Conservation (phyloP, 2,888 invertebrate genomes). For the Pristionchus fissidentatus region DNA sequence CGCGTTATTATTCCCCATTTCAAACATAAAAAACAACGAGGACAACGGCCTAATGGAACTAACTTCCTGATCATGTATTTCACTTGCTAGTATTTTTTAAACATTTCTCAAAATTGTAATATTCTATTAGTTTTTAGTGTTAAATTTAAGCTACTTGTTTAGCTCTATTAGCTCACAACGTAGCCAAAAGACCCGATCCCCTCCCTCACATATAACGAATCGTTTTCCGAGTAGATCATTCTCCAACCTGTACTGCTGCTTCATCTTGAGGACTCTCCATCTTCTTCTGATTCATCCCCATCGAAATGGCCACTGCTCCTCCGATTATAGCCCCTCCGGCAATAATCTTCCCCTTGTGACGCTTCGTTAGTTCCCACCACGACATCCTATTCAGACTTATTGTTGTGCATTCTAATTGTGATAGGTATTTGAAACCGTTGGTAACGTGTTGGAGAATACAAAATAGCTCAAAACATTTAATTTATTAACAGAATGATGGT, state of each 20-base stretch:
- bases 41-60: too few species aligned
- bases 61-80: too few species aligned
- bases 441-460: neutral
- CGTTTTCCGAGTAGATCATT: neutral
- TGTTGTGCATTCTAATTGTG: too few species aligned
- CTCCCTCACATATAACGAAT: neutral
- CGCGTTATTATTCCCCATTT: too few species aligned
- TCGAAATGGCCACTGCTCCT: slow-evolving; percentile 40
- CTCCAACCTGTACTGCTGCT: slow-evolving; percentile 1
- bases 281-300: slow-evolving; percentile 4
- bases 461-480: neutral
- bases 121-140: too few species aligned
- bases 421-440: slow-evolving; percentile 24
- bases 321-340: slow-evolving; percentile 45
- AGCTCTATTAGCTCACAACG: too few species aligned
- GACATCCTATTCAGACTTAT: slow-evolving; percentile 51
- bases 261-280: slow-evolving; percentile 32
- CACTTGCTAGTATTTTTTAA: too few species aligned
- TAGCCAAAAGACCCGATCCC: too few species aligned
- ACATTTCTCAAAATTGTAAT: too few species aligned
- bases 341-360: slow-evolving; percentile 58
- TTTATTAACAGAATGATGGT: slow-evolving; percentile 35
- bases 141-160: too few species aligned
- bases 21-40: too few species aligned
- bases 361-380: slow-evolving; percentile 66